phyloP scores from a whole-genome alignment of 1,140 invertebrate species.

The Temnothorax longispinosus region DNA sequence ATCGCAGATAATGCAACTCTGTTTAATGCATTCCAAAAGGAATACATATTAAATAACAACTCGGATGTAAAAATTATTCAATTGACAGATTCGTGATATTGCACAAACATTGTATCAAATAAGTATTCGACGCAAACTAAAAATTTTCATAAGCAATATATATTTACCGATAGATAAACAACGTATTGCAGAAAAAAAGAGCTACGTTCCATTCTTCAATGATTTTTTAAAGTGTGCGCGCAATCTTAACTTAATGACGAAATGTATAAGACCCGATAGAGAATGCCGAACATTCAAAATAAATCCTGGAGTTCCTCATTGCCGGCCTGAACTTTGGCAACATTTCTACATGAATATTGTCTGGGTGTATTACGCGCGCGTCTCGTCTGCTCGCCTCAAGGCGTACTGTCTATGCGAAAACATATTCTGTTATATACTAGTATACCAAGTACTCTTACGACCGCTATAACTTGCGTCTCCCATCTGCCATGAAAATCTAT shows the following conservation, averaged over 20 bases:
- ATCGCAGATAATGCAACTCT: neutral
- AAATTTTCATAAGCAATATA: neutral
- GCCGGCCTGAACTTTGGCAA: slow-evolving; percentile 65
- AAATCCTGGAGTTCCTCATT: slow-evolving; percentile 67
- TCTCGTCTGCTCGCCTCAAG: slow-evolving; percentile 40
- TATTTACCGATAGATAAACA: neutral
- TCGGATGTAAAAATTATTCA: neutral
- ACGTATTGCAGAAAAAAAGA: neutral
- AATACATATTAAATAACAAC: neutral
- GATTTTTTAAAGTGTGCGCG: neutral
- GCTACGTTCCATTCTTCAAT: neutral
- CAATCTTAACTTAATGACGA: slow-evolving; percentile 59
- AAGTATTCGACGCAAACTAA: neutral
- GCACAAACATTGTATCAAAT: neutral
- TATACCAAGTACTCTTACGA: neutral
- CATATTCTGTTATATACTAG: slow-evolving; percentile 24
- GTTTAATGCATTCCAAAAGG: too few relatives aligned
- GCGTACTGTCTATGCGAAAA: slow-evolving; percentile 65
- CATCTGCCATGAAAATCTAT: slow-evolving; percentile 62
- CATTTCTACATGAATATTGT: slow-evolving; percentile 68
- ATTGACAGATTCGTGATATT: neutral
- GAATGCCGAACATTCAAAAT: slow-evolving; percentile 52
- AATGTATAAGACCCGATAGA: neutral
- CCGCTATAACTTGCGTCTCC: slow-evolving; percentile 30
- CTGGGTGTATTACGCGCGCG: slow-evolving; percentile 18